Base-by-base conservation (phyloP, 2,797 vertebrate species). In the Eleutherodactylus coqui region DNA sequence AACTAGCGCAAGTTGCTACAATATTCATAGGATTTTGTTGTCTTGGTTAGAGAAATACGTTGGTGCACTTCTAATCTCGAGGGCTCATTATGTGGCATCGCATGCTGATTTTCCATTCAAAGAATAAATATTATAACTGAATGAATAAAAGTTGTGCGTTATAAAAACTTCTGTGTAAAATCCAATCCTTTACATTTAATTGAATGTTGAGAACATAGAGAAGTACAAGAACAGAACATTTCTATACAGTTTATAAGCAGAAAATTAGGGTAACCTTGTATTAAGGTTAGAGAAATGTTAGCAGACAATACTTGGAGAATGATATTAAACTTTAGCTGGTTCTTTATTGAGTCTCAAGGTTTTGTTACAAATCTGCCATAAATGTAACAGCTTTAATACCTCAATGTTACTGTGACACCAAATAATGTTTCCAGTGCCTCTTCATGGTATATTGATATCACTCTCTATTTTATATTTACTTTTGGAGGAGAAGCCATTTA, bases 341-440 rank as follows among this genome's bases (percentile, higher is more conserved):
- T 62, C 82, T 79, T 87, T 84, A 84, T 82, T 82, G 53, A 86
- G 55, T 80, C 79, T 87, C 76, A 87, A 80, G 86, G 77, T 80
- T 69, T 53, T 81, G 82, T 81, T 67, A 81, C 76, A 87, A 81
- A 87, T 87, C 69, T 80, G 86, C 82, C 82, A 87, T 87, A 84
- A 87, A 87, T 80, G 76, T 64, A 84, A 87, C 82, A 87, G 73
- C 53, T 84, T 73, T 84, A 79, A 87, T 80, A 79, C 29, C 51
- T 70, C 82, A 84, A 64, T 84, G 43, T 84, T 87, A 75, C 75
- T 72, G 38, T 79, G 79, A 83, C 67, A 83, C 53, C 9, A 58
- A n/a, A 70, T 77, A 79, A 84, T 60, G 45, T 84, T 79, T 75
- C 47, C 45, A 45, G 32, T 36, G 17, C 24, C 36, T 75, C 58